Evolutionary conservation across 23 tunicate genomes (phyloP).

Genomic region (Pegea sp.): DNA sequence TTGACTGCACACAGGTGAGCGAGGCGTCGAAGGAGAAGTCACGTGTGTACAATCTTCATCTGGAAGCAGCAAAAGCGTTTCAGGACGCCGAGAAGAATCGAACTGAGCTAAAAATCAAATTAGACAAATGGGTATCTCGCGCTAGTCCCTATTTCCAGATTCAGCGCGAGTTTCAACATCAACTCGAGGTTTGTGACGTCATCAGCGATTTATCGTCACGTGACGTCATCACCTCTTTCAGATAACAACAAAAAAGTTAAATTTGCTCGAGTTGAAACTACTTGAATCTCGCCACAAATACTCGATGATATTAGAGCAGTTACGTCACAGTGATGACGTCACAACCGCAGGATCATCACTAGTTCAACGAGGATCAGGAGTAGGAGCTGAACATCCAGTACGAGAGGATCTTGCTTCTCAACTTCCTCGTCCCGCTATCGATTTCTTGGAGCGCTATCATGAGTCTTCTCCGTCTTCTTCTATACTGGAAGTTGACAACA

Average conservation of each 20-base stretch:
- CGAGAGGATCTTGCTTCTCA: slow-evolving; percentile 9
- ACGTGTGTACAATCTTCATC: slow-evolving; percentile 31
- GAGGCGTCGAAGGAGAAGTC: slow-evolving; percentile 67
- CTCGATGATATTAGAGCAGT: slow-evolving; percentile 11
- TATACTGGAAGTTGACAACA: too few relatives aligned
- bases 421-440: slow-evolving; percentile 57
- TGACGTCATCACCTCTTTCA: too few relatives aligned
- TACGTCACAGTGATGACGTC: slow-evolving; percentile 15
- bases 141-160: slow-evolving; percentile 67
- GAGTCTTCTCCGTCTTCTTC: too few relatives aligned
- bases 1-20: slow-evolving; percentile 25
- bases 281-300: slow-evolving; percentile 63
- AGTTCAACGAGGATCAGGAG: slow-evolving; percentile 61
- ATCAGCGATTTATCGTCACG: too few relatives aligned
- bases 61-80: slow-evolving; percentile 42
- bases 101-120: slow-evolving; percentile 17
- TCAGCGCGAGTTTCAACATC: slow-evolving; percentile 66
- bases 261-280: slow-evolving; percentile 36
- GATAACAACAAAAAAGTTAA: slow-evolving; percentile 57
- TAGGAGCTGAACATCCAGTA: slow-evolving; percentile 68
- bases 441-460: slow-evolving; percentile 23
- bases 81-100: slow-evolving; percentile 53
- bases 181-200: slow-evolving; percentile 78
- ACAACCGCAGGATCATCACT: slow-evolving; percentile 26
- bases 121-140: slow-evolving; percentile 31